A percentile compares a stretch with the other conserved stretches of the same genome.
phyloP scores from a whole-genome alignment of 2,113 vertebrate species.

The Malurus cyaneus region DNA sequence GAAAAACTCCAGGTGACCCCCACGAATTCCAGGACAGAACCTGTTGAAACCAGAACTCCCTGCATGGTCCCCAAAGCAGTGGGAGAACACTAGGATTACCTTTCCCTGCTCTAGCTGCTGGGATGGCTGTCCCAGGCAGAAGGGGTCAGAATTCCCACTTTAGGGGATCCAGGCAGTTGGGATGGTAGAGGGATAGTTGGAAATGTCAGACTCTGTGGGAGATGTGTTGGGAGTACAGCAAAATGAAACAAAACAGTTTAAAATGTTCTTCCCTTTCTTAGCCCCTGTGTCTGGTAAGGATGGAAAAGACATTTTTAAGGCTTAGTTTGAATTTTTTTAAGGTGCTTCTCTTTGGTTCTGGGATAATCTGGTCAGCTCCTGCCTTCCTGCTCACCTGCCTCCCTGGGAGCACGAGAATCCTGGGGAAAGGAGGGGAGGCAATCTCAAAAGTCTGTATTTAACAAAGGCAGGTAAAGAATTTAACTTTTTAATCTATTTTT shows the following conservation, averaged over 20 bases:
- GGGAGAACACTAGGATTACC: neutral
- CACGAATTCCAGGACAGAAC: neutral
- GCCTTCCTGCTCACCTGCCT: neutral
- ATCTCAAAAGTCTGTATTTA: neutral
- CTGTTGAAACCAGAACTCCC: neutral
- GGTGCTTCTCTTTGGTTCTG: slow-evolving; percentile 9
- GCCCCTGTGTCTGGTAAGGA: neutral
- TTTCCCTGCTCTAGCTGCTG: neutral
- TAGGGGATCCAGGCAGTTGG: neutral
- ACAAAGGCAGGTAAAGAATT: slow-evolving; percentile 43
- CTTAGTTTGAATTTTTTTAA: neutral
- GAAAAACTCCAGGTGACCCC: neutral
- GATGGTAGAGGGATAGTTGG: neutral
- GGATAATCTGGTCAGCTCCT: neutral
- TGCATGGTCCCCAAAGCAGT: neutral
- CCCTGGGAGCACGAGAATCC: neutral
- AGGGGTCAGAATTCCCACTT: rapidly evolving
- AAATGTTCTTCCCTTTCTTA: neutral
- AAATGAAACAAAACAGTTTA: neutral
- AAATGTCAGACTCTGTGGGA: neutral
- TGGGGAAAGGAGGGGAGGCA: neutral
- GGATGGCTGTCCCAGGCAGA: neutral
- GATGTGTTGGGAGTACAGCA: neutral
- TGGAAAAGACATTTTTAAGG: slow-evolving; percentile 4
- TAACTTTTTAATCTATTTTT: slow-evolving; percentile 31